Percentiles rank a stretch among this genome's conserved stretches.
Evolutionary conservation across 2,113 vertebrate species (phyloP).

Genomic region (Xenopus borealis): DNA sequence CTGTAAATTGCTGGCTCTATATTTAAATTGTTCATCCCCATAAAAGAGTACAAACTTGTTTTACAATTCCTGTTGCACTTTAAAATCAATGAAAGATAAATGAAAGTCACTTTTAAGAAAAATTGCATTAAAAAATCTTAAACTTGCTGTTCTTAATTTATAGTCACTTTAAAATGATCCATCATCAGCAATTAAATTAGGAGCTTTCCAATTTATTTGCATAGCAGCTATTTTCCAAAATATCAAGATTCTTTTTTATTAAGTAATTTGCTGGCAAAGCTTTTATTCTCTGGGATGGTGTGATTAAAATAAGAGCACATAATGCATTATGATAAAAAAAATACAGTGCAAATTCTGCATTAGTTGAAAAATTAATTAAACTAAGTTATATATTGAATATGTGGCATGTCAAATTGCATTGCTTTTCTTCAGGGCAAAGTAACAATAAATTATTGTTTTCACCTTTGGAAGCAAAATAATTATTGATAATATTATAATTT

Average conservation of each 20-base stretch:
- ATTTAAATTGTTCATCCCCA: too few relatives aligned
- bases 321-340: conserved; percentile 21
- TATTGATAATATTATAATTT: not conserved
- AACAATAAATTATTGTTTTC: not conserved
- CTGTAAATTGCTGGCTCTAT: too few relatives aligned
- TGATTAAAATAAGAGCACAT: conserved; percentile 16
- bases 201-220: conserved; percentile 10
- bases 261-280: conserved; percentile 22
- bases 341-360: too few relatives aligned
- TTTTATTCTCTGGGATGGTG: not conserved
- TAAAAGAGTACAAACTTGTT: too few relatives aligned
- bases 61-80: too few relatives aligned
- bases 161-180: not conserved
- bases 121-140: too few relatives aligned
- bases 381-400: too few relatives aligned
- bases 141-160: too few relatives aligned
- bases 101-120: too few relatives aligned
- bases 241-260: conserved; percentile 16
- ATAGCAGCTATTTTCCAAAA: conserved; percentile 1
- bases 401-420: conserved; percentile 4
- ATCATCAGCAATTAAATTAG: conserved; percentile 14
- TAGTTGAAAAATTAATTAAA: not conserved
- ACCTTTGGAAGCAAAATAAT: not conserved
- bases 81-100: too few relatives aligned
- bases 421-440: conserved; percentile 10